Evolutionary conservation across 2,797 vertebrate species (phyloP).

Genomic region (Enteromius unitaeniatus): DNA sequence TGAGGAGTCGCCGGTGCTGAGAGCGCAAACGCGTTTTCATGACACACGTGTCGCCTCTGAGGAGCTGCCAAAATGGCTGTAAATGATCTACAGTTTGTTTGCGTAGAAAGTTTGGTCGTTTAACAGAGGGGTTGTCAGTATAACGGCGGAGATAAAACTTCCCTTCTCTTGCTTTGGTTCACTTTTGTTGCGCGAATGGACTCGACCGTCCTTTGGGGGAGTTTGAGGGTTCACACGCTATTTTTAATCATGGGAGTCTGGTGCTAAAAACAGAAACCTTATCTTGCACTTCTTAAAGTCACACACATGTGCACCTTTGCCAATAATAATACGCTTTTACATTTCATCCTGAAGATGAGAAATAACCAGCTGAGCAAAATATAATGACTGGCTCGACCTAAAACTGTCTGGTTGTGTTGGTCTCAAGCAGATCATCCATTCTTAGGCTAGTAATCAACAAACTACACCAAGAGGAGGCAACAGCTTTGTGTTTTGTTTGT

Average conservation of each 20-base stretch:
- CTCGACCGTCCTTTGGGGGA: conserved; percentile 7
- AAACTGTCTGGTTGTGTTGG: background rate
- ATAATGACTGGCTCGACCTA: too few relatives aligned
- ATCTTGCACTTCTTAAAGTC: conserved; percentile 68
- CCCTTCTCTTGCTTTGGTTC: background rate
- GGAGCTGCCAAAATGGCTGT: conserved; percentile 15
- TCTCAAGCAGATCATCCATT: background rate
- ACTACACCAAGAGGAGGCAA: background rate
- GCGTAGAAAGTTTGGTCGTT: background rate
- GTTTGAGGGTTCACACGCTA: conserved; percentile 68
- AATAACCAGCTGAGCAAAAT: background rate
- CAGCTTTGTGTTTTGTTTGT: too few relatives aligned
- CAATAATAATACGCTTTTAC: background rate
- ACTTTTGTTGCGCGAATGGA: background rate
- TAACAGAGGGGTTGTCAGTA: background rate
- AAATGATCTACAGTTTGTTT: background rate
- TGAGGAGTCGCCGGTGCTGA: conserved; percentile 24
- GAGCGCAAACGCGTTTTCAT: conserved; percentile 18
- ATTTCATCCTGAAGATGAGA: background rate
- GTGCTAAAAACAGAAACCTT: conserved; percentile 68
- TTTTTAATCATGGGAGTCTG: conserved; percentile 71
- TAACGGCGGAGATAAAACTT: background rate
- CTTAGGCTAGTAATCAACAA: background rate
- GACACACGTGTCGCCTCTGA: conserved; percentile 36
- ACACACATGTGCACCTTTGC: conserved; percentile 23